Evolutionary conservation across 2,888 invertebrate genomes (phyloP).

Genomic region (Eurytoma californica): DNA sequence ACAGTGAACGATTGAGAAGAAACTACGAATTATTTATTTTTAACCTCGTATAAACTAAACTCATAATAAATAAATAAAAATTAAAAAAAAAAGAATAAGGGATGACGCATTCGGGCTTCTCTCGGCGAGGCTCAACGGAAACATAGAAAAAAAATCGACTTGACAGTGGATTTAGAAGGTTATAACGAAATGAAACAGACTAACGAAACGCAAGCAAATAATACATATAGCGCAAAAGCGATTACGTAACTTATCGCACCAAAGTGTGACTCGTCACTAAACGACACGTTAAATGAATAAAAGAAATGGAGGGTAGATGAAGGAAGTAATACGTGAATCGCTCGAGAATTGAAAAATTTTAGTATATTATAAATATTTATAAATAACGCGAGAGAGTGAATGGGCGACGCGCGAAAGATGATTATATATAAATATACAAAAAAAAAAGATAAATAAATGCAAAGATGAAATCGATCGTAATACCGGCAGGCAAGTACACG

Average conservation of each 20-base stretch:
- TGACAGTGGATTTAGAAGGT: neutral
- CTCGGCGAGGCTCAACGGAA: slow-evolving; percentile 7
- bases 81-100: neutral
- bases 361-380: slow-evolving; percentile 64
- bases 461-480: slow-evolving; percentile 19
- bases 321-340: slow-evolving; percentile 60
- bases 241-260: slow-evolving; percentile 9
- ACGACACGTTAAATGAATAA: slow-evolving; percentile 1
- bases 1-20: slow-evolving; percentile 41
- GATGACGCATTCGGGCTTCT: neutral
- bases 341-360: slow-evolving; percentile 69
- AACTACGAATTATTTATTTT: slow-evolving; percentile 48
- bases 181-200: neutral
- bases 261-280: neutral
- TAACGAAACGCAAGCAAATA: slow-evolving; percentile 3
- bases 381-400: slow-evolving; percentile 55
- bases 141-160: slow-evolving; percentile 13
- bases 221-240: slow-evolving; percentile 11
- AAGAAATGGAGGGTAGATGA: neutral
- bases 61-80: neutral
- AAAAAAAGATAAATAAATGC: slow-evolving; percentile 10
- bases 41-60: neutral
- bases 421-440: too few relatives aligned
- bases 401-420: neutral
- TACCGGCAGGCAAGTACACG: slow-evolving; percentile 64